A percentile compares a stretch with the other conserved stretches of the same genome.
Conservation (phyloP, 2,888 invertebrate species). For the Tillus elongatus region DNA sequence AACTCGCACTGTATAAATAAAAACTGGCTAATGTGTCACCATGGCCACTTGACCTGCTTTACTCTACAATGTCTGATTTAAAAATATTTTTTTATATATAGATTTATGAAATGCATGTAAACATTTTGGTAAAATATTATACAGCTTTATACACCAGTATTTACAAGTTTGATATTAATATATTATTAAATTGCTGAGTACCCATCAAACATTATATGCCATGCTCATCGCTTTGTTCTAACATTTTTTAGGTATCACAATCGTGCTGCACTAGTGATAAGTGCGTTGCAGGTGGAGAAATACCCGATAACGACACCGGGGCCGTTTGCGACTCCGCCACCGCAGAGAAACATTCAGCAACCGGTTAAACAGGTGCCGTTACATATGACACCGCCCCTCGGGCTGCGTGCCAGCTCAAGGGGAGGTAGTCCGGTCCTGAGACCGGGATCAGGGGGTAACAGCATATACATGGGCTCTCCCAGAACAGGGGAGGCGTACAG, state of each 20-base stretch:
- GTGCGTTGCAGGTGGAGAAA: constrained; percentile 87
- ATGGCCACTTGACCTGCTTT: too few species aligned
- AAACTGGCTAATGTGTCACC: too few species aligned
- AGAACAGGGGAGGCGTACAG: constrained; percentile 48
- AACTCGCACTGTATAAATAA: too few species aligned
- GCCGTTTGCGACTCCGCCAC: constrained; percentile 65
- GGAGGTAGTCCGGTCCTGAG: constrained; percentile 50
- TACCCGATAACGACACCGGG: constrained; percentile 84
- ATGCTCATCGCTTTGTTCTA: not conserved
- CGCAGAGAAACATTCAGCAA: constrained; percentile 48
- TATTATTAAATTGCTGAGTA: too few species aligned
- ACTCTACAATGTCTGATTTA: too few species aligned
- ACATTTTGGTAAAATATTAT: too few species aligned
- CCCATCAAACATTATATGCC: too few species aligned
- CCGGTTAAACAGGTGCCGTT: constrained; percentile 37
- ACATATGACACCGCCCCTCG: constrained; percentile 61
- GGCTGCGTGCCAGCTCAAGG: constrained; percentile 36
- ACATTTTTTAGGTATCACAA: constrained; percentile 70
- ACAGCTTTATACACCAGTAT: too few species aligned
- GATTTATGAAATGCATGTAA: too few species aligned
- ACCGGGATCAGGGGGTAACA: constrained; percentile 53
- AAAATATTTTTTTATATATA: too few species aligned
- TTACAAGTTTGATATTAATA: too few species aligned
- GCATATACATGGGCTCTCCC: constrained; percentile 49
- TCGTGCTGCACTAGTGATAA: constrained; percentile 85